Base-by-base conservation (phyloP, 2,888 invertebrate species). In the Aricia artaxerxes region DNA sequence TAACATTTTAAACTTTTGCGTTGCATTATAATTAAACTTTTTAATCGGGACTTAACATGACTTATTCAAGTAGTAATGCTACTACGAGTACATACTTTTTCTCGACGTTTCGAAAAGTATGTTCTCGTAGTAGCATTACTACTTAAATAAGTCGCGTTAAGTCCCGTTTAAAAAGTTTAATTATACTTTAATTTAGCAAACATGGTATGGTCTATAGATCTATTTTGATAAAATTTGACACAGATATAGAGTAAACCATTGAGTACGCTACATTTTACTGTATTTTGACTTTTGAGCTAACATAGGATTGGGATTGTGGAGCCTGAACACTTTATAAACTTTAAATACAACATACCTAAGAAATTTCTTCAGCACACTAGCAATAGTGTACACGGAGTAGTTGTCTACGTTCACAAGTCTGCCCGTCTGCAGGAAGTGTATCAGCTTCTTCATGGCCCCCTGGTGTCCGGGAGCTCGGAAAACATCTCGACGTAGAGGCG, bases 301-400 rank as follows among this genome's bases (percentile, higher is more conserved):
- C 40, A 40, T 40, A 7, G 6, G 40, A 40, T 40, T 7, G 40
- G 40, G 40, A 40, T 40, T 40, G 40, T 40, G n/a, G n/a, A 60
- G n/a, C 16, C 60, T 4, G 6, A 16, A 60, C 60, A 57, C n/a
- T 5, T 73, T 44, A 72, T 53, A 61, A 53, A 60, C 16, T 35
- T 69, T 38, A 11, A 13, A 53, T 31, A 38, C 31, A 31, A 78
- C 85, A 86, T 84, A 94, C 95, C 95, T 96, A 80, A 99, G 96
- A 94, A 99, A 99, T 94, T 99, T 99, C 95, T 99, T 99, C 82
- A 99, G 95, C 81, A 99, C 99, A 92, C 99, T 99, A 80, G 99
- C 99, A 87, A 99, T 98, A 44, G 99, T 99, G 92, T 99, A 99
- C 82, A 99, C 98, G 82, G 98, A 98, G 91, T 98, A 99, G 91